A percentile compares a stretch with the other conserved stretches of the same genome.
These are phyloP conservation scores for Acromyrmex charruanus DNA, from an alignment of 1,140 invertebrate genomes.

Conservation along the genomic window DNA sequence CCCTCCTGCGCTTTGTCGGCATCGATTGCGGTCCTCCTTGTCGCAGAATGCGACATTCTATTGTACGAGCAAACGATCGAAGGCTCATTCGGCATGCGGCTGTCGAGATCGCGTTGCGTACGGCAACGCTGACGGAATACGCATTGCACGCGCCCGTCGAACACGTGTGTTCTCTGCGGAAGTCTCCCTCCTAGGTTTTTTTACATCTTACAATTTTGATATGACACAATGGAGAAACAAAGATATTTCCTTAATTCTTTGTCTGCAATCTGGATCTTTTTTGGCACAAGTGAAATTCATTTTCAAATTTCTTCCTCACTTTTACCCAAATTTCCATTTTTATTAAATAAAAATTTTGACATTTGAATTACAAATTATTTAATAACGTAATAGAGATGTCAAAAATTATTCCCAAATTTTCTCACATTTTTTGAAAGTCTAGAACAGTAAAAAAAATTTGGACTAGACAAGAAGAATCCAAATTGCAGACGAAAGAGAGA, in stretches of 20 bases:
- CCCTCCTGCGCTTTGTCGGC: constrained; percentile 44
- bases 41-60: background rate
- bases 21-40: constrained; percentile 11
- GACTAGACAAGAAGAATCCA: no score
- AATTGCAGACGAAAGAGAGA: no score
- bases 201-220: background rate
- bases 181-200: background rate
- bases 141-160: background rate
- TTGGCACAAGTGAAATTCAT: no score
- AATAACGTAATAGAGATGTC: no score
- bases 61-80: constrained; percentile 14
- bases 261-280: no score
- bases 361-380: no score
- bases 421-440: no score
- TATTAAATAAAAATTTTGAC: no score
- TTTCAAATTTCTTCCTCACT: no score
- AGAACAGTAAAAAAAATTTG: no score
- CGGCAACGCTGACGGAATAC: constrained; percentile 38
- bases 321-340: no score
- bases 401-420: no score
- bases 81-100: constrained; percentile 43
- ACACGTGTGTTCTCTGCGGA: background rate
- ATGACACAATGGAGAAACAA: background rate
- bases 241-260: background rate
- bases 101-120: constrained; percentile 8